Conservation (phyloP, 2,888 invertebrate species). For the Eristalis intricaria region DNA sequence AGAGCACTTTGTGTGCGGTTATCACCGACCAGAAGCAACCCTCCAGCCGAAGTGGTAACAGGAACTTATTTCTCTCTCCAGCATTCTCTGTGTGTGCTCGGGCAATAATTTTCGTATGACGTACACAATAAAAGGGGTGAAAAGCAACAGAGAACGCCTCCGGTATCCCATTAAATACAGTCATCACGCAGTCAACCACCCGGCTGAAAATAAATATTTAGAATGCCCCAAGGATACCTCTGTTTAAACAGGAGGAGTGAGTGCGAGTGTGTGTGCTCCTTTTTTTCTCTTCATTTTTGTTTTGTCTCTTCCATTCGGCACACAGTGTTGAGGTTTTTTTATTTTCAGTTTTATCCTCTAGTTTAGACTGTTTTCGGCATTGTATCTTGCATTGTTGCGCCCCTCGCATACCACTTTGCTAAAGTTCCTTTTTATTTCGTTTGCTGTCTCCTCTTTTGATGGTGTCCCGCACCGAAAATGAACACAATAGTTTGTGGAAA, state of each 20-base stretch:
- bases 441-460: constrained; percentile 23
- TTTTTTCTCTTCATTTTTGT: constrained; percentile 23
- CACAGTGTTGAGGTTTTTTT: constrained; percentile 55
- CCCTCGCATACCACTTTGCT: constrained; percentile 17
- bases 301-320: neutral
- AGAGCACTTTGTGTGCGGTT: constrained; percentile 63
- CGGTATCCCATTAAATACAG: constrained; percentile 69
- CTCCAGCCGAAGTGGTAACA: constrained; percentile 3
- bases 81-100: constrained; percentile 21
- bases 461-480: constrained; percentile 8
- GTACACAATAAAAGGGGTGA: constrained; percentile 62
- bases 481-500: constrained; percentile 49
- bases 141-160: constrained; percentile 64
- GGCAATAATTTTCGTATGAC: constrained; percentile 66
- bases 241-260: constrained; percentile 25
- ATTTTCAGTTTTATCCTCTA: constrained; percentile 43
- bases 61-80: constrained; percentile 34
- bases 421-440: constrained; percentile 43
- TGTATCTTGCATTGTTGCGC: constrained; percentile 23
- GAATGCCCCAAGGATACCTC: constrained; percentile 71
- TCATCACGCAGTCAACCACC: constrained; percentile 72
- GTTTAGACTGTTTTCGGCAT: constrained; percentile 58
- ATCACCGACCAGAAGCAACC: constrained; percentile 41
- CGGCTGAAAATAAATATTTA: constrained; percentile 72
- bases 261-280: constrained; percentile 26